phyloP scores from a whole-genome alignment of 2,888 invertebrate genomes.

The Branchellion lobata region DNA sequence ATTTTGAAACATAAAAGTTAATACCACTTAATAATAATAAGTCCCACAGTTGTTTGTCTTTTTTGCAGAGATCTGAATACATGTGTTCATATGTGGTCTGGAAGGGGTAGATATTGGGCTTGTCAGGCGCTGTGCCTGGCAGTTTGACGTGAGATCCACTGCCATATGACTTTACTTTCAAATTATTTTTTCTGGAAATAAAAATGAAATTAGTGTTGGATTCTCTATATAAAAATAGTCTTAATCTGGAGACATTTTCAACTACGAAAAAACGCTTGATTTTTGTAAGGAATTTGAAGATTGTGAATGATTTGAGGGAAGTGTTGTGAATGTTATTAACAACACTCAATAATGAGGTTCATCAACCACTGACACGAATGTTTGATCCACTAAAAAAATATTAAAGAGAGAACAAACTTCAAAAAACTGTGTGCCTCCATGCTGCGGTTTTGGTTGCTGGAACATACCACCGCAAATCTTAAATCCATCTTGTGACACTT shows the following conservation, averaged over 20 bases:
- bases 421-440: conserved; percentile 99
- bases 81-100: conserved; percentile 92
- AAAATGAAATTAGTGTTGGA: no score
- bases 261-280: no score
- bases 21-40: no score
- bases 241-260: no score
- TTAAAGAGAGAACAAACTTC: conserved; percentile 67
- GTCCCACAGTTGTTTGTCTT: conserved; percentile 85
- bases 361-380: no score
- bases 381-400: no score
- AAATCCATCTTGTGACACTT: conserved; percentile 45
- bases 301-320: no score
- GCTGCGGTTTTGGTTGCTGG: conserved; percentile 98
- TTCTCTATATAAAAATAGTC: no score
- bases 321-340: no score
- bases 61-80: conserved; percentile 81
- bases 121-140: conserved; percentile 86
- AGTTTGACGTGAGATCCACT: conserved; percentile 78
- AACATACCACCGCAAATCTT: conserved; percentile 71
- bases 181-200: conserved; percentile 88
- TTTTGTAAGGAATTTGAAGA: no score
- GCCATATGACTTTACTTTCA: conserved; percentile 83
- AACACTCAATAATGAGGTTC: no score
- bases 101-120: conserved; percentile 94
- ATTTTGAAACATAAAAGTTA: no score